Base-by-base conservation (phyloP, 2,113 vertebrate genomes). In the Calyptomena viridis region DNA sequence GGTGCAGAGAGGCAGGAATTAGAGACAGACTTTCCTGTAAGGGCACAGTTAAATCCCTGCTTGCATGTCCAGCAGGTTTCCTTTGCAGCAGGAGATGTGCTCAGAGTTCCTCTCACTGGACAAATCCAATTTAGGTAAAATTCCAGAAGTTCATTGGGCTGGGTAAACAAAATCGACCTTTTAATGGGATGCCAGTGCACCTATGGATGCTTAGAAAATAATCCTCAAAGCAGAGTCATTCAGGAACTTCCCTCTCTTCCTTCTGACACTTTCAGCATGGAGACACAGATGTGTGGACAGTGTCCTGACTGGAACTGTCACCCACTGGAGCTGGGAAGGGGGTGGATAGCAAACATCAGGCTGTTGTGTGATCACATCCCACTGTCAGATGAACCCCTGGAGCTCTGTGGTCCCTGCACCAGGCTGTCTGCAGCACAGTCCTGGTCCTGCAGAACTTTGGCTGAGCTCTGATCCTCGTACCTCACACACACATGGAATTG, bases 401-500 rank as follows among this genome's bases (percentile, higher is more conserved):
- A 39, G 35, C 30, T 40, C 1, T 33, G 5, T 27, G 55, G 17
- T 52, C 4, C 2, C 83, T 44, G 33, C 59, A 42, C 3, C 72
- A 22, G 11, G 2, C 53, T 12, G 13, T 13, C 53, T 81, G 79
- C 55, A 69, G 73, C 55, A 72, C 58, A 33, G 1, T 28, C 82
- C 22, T 2, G 1, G 37, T 1, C 55, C 42, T 56, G 80, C 52
- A 82, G 66, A 87, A 22, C 47, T 37, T 0, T 19, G 37, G 52
- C 63, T 50, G 53, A 46, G 59, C 63, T 66, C 78, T 37, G 62
- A 64, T 52, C 60, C 74, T 52, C 1, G 1, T 20, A 10, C 21
- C 62, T 18, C 30, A 47, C 31, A 18, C 1, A 8, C 35, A 5
- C 18, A 4, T 1, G 55, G 67, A 63, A 31, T 49, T 0, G 0